These are phyloP conservation scores for Dryas iulia DNA, from an alignment of 1,140 invertebrate genomes.

Conservation along the genomic window DNA sequence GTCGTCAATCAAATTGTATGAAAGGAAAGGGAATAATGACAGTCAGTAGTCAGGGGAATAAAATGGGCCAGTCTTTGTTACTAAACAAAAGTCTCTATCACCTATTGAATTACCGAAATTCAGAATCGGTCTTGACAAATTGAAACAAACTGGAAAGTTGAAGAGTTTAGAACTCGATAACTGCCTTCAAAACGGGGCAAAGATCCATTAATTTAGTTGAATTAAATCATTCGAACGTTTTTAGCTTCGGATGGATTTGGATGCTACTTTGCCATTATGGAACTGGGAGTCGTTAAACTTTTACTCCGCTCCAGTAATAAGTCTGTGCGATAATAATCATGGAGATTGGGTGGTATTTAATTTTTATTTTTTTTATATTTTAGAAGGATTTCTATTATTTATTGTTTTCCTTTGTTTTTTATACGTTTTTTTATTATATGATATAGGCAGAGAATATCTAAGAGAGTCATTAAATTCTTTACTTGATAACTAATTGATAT, in stretches of 20 bases:
- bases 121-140: constrained; percentile 67
- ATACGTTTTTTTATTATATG: no score
- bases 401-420: not conserved
- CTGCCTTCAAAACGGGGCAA: constrained; percentile 52
- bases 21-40: constrained; percentile 35
- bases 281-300: constrained; percentile 5
- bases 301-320: not conserved
- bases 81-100: constrained; percentile 52
- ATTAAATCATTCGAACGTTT: constrained; percentile 60
- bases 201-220: constrained; percentile 67
- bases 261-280: constrained; percentile 36
- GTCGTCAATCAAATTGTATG: constrained; percentile 29
- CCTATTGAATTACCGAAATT: constrained; percentile 52
- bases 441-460: no score
- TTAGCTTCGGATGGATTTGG: constrained; percentile 45
- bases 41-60: constrained; percentile 38
- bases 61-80: constrained; percentile 44
- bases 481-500: no score
- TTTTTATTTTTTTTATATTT: not conserved
- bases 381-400: not conserved
- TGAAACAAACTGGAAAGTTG: constrained; percentile 70
- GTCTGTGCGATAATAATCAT: constrained; percentile 9
- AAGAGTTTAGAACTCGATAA: constrained; percentile 53
- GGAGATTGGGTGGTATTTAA: not conserved
- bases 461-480: no score